Evolutionary conservation across 2,113 vertebrate genomes (phyloP), one percentile per base, ranked within the genome.

Genomic region (Cyprinodon tularosa): DNA sequence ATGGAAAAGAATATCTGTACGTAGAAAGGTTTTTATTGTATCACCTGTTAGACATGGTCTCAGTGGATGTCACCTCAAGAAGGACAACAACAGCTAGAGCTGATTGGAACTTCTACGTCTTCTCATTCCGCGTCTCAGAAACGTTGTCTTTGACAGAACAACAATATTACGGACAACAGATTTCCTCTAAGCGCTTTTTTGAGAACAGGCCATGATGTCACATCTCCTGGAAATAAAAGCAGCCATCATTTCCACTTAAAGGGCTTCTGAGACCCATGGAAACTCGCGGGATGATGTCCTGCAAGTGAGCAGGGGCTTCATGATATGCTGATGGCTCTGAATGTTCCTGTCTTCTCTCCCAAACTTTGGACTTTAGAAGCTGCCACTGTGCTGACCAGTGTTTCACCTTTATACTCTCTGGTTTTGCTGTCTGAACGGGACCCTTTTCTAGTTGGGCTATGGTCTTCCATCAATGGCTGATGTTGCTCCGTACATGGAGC

Each of bases 231-330:
- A 36, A 37, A 62, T 50, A 62, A 70, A 68, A 64, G 79, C 39
- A 77, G 79, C 80, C 76, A 72, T 85, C 53, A 20, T 22, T 64
- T 48, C 81, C 77, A 84, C 71, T 66, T 20, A 68, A 83, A 90
- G 81, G 85, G 87, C 84, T 86, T 66, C 71, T 85, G 73, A 63
- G 84, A 76, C 7, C 40, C 47, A 22, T 47, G 60, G 72, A 77
- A 59, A 75, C 53, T 36, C 20, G 50, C 17, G 17, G 50, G 50
- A 57, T 57, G 7, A 57, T 3, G n/a, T 57, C 4, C 36, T 62
- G 39, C n/a, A 22, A 15, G 59, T n/a, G 48, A 64, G 67, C 66
- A 10, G 12, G 42, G 0, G 63, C 45, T 39, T 4, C 0, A 0
- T 1, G 62, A 66, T 37, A 74, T 37, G 39, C 40, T 22, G 20